Evolutionary conservation across 2,113 vertebrate species (phyloP).

Genomic region (Caranx melampygus): DNA sequence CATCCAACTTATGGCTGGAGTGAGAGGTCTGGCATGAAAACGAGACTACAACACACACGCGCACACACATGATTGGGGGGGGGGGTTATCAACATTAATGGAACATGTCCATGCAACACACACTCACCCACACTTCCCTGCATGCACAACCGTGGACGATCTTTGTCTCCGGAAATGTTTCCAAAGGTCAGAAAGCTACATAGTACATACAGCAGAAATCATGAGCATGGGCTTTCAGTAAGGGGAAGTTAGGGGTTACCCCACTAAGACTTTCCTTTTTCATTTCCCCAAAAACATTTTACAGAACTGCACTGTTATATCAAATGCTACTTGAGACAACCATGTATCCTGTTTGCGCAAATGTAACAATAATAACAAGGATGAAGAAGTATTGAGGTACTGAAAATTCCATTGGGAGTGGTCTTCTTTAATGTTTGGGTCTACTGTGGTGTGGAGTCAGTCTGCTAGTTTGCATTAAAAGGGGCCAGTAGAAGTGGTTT

Average conservation of each 20-base stretch:
- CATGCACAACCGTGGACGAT: constrained; percentile 6
- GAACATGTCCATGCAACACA: constrained; percentile 40
- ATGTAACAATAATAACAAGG: constrained; percentile 14
- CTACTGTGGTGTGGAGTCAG: constrained; percentile 32
- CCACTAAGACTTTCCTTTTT: constrained; percentile 25
- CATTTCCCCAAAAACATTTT: neutral
- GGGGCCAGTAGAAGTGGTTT: constrained; percentile 1
- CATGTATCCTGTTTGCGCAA: constrained; percentile 11
- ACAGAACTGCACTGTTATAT: neutral
- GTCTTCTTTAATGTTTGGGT: neutral
- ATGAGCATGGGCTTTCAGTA: constrained; percentile 18
- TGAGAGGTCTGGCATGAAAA: constrained; percentile 54
- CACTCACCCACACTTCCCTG: neutral
- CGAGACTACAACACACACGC: constrained; percentile 14
- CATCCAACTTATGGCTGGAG: constrained; percentile 53
- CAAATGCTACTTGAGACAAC: neutral
- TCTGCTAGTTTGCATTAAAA: constrained; percentile 13
- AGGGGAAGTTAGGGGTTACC: constrained; percentile 23
- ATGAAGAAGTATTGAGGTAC: constrained; percentile 34
- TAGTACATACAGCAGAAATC: constrained; percentile 22
- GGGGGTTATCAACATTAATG: constrained; percentile 15
- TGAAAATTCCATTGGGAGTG: constrained; percentile 14
- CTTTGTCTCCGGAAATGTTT: neutral
- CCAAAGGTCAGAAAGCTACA: neutral
- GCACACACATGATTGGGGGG: constrained; percentile 10